Evolutionary conservation across 2,113 vertebrate species (phyloP).

Genomic region (Gnathonemus longibarbis): DNA sequence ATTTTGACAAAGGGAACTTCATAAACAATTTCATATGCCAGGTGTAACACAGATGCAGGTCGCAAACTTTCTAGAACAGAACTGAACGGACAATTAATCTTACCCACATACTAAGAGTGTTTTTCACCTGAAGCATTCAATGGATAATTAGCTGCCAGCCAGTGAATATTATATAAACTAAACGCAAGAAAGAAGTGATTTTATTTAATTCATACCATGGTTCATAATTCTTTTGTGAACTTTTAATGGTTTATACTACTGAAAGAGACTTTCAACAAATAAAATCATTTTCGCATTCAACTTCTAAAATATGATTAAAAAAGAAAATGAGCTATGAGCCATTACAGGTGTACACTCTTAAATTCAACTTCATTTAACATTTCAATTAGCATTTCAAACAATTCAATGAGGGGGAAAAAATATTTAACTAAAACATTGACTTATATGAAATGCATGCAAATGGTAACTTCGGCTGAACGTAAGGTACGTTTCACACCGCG

Average conservation of each 20-base stretch:
- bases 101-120: not conserved
- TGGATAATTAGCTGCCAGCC: not conserved
- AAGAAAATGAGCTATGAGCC: not conserved
- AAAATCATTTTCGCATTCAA: not conserved
- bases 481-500: no score
- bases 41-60: not conserved
- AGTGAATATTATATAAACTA: not conserved
- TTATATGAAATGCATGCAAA: not conserved
- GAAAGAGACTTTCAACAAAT: not conserved
- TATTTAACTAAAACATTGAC: not conserved
- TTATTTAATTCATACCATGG: not conserved
- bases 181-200: not conserved
- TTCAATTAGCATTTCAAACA: not conserved
- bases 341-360: not conserved
- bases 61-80: not conserved
- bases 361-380: not conserved
- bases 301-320: not conserved
- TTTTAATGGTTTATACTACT: not conserved
- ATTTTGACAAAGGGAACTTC: constrained; percentile 3
- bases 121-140: not conserved
- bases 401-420: not conserved
- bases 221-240: not conserved
- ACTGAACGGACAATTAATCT: not conserved
- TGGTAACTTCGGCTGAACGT: not conserved
- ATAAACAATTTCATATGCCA: not conserved